Evolutionary conservation across 2,888 invertebrate genomes (phyloP), one percentile per base, ranked within the genome.

Genomic region (Parnassius apollo): DNA sequence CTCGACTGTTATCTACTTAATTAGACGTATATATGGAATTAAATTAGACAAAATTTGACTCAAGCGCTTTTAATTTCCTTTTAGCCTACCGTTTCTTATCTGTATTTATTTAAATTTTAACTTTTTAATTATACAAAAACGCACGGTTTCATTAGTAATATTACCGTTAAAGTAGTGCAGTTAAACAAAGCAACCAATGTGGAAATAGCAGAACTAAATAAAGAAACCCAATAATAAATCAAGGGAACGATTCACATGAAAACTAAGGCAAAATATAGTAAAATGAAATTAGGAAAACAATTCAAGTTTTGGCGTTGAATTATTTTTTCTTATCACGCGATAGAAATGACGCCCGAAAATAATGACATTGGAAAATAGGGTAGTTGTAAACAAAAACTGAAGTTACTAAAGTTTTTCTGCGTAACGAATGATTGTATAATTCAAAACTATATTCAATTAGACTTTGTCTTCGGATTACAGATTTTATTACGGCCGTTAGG

Each of bases 221-320:
- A 50, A 18, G 42, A 42, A 48, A 53, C 12, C 22, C 44, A 3
- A 42, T 12, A 71, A 81, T 82, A 85, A 86, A 85, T 85, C 81
- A 84, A 78, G 75, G 79, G 76, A 73, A 73, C 76, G 75, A 81
- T 80, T 76, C 80, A 76, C 80, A 81, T 84, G 83, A 85, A 86
- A 77, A 73, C 70, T 71, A 76, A 81, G 81, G 75, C 77, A 82
- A 85, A 82, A 85, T 81, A 81, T 78, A 82, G 70, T 79, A 74
- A 83, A 87, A 83, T 80, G 76, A 85, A 88, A 89, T 87, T 84
- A 84, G 85, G 85, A 80, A 81, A 84, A 84, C 83, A 85, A 85
- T 81, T 82, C 84, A 80, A 85, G 86, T 75, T 83, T 83, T 80
- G 73, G 72, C 74, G 78, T 75, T 88, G 87, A 88, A 80, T 87